phyloP scores from a whole-genome alignment of 2,888 invertebrate species.

The Mimachlamys varia region DNA sequence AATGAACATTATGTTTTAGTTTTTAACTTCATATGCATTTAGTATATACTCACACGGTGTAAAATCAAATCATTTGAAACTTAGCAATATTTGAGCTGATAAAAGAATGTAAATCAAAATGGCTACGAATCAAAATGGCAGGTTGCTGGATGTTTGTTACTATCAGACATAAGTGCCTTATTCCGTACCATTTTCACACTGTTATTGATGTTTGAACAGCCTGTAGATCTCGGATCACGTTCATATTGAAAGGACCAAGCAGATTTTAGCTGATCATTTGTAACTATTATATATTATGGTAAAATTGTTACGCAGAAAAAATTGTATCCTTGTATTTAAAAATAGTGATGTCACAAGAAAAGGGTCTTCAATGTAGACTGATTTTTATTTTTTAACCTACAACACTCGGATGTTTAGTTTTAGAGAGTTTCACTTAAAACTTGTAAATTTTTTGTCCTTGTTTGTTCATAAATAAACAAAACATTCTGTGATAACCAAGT shows the following conservation, averaged over 20 bases:
- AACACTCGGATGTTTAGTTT: background rate
- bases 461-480: conserved; percentile 23
- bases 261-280: background rate
- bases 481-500: conserved; percentile 4
- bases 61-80: conserved; percentile 22
- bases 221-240: background rate
- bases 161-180: conserved; percentile 22
- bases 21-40: background rate
- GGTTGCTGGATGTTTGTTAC: background rate
- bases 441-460: background rate
- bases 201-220: background rate
- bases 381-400: background rate
- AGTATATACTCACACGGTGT: background rate
- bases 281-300: conserved; percentile 23
- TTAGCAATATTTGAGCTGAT: background rate
- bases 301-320: background rate
- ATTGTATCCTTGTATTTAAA: background rate
- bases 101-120: background rate
- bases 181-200: background rate
- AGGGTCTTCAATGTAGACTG: background rate
- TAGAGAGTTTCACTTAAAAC: too few species aligned
- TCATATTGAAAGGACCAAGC: background rate
- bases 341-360: background rate
- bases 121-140: conserved; percentile 31
- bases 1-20: background rate